phyloP scores from a whole-genome alignment of 2,797 vertebrate genomes.

The Aeoliscus strigatus region DNA sequence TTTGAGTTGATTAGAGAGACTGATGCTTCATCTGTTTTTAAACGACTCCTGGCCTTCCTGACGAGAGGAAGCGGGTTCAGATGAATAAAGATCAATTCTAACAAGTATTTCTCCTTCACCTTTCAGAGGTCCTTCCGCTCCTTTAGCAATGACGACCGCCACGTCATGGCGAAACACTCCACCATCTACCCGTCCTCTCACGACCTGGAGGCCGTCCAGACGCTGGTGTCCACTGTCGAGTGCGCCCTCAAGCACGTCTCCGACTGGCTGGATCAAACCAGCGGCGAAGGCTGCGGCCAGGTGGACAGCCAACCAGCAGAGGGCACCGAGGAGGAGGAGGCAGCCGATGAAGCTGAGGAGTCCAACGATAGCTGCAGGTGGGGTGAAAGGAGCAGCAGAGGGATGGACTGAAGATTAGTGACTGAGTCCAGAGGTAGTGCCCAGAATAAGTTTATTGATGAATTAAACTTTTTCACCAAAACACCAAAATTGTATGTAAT shows the following conservation, averaged over 20 bases:
- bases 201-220: conserved; percentile 95
- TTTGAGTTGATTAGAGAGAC: too few species aligned
- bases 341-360: conserved; percentile 59
- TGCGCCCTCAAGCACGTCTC: conserved; percentile 97
- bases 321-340: conserved; percentile 63
- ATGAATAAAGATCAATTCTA: too few species aligned
- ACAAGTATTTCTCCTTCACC: conserved; percentile 13
- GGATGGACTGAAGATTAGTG: too few species aligned
- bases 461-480: too few species aligned
- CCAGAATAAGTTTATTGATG: too few species aligned
- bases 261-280: conserved; percentile 91
- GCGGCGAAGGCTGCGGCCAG: conserved; percentile 39
- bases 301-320: conserved; percentile 56
- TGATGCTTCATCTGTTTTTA: too few species aligned
- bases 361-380: conserved; percentile 74
- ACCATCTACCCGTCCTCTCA: conserved; percentile 96
- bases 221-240: conserved; percentile 95
- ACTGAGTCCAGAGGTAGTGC: too few species aligned
- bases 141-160: conserved; percentile 98
- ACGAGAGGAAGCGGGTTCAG: too few species aligned
- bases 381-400: neutral
- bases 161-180: conserved; percentile 99
- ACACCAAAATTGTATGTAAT: too few species aligned
- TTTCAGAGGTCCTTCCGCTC: conserved; percentile 95
- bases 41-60: too few species aligned